Evolutionary conservation across 2,888 invertebrate genomes (phyloP), one percentile per base, ranked within the genome.

Genomic region (Ophion ellenae): DNA sequence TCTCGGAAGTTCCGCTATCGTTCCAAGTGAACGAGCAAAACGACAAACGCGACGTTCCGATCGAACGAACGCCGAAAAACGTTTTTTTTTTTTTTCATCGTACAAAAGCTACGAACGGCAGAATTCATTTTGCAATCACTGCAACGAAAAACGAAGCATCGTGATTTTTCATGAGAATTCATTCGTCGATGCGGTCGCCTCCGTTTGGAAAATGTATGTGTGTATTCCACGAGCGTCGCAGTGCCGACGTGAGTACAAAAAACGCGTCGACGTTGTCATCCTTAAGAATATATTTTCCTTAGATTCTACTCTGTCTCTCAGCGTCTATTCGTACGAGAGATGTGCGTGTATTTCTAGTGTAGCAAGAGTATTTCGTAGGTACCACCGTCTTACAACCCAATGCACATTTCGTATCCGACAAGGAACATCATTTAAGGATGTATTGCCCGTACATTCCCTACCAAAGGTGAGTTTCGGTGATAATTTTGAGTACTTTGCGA

Each of bases 1-100:
- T 2, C 4, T 90, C 83, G 88, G 87, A 88, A 88, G 87, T 87
- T 80, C 74, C 79, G 47, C 77, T 85, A 84, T 70, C 78, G 75
- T 79, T 84, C 83, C n/a, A 11, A 63, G 84, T 75, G 78, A 81
- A 74, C n/a, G 61, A 69, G 66, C 59, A 17, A 28, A n/a, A 20
- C 61, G 17, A 53, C 69, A 36, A 69, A 76, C 69, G 32, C 81
- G 69, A 70, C 40, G 61, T 24, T 5, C 20, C 40, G 10, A 11
- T 45, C 20, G 66, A 67, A 9, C 17, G 2, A 59, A 74, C 14
- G 32, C 64, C 24, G 24, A 57, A 64, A 36, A 69, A 36, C 11
- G 0, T 40, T 59, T n/a, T 2, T 53, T 53, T 53, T 14, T 53
- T 53, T 17, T 5, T 53, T 53, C 5, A 11, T 53, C 45, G 63